These are phyloP conservation scores for Callipepla squamata DNA, from an alignment of 2,113 vertebrate genomes.

Conservation along the genomic window DNA sequence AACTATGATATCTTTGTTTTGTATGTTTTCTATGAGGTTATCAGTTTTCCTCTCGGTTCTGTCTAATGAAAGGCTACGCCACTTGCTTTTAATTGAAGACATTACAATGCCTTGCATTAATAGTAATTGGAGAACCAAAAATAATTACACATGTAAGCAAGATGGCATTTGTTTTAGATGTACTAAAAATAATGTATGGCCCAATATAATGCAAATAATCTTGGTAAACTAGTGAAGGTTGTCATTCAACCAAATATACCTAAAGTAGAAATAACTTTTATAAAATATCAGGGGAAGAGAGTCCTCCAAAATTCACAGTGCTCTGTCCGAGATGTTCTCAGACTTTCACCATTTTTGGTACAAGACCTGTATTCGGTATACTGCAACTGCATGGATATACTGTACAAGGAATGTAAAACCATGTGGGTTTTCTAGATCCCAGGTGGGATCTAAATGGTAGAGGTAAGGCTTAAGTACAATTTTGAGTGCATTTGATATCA, in stretches of 20 bases:
- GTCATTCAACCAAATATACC: neutral
- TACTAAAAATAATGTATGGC: neutral
- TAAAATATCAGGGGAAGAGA: neutral
- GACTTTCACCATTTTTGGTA: neutral
- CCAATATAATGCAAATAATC: neutral
- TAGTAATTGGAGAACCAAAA: neutral
- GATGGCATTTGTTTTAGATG: neutral
- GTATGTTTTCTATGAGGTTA: neutral
- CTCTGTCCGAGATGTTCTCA: neutral
- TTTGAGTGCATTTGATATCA: neutral
- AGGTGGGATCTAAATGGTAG: neutral
- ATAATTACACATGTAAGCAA: neutral
- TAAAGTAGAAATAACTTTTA: neutral
- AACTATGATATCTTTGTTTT: neutral
- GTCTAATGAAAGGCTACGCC: neutral
- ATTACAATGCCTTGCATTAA: neutral
- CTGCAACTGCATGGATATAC: neutral
- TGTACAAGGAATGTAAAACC: neutral
- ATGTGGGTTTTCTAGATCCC: neutral
- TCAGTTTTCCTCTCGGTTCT: neutral
- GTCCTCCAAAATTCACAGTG: neutral
- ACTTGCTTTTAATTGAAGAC: rapidly evolving
- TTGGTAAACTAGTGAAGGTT: neutral
- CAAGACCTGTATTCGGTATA: neutral
- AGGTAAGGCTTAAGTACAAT: neutral